Conservation (phyloP, 2,888 invertebrate genomes). For the Nebria brevicollis region DNA sequence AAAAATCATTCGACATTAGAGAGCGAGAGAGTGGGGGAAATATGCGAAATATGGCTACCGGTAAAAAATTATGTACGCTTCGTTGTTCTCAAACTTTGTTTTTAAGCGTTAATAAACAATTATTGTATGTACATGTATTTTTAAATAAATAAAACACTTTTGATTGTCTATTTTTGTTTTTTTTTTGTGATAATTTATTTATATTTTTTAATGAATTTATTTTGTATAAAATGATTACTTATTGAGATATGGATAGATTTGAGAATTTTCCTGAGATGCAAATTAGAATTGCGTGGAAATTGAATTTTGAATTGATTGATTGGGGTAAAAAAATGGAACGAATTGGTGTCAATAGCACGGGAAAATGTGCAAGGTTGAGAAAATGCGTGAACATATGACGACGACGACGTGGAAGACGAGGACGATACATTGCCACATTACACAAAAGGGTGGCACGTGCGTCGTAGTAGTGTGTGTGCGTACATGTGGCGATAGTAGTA, state of each 20-base stretch:
- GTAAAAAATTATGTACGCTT: slow-evolving; percentile 52
- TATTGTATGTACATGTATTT: not conserved
- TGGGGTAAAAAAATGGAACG: not conserved
- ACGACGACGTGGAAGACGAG: not conserved
- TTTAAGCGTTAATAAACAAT: not conserved
- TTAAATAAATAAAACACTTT: not conserved
- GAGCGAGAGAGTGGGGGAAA: slow-evolving; percentile 53
- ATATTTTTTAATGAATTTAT: too few species aligned
- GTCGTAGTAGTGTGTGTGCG: not conserved
- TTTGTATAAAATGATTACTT: too few species aligned
- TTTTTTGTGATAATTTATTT: too few species aligned
- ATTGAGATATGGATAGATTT: too few species aligned
- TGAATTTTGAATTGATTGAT: not conserved
- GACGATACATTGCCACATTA: not conserved
- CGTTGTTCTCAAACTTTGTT: not conserved
- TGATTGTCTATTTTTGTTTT: too few species aligned
- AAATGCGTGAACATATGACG: not conserved
- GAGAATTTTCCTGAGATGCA: not conserved
- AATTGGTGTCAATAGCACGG: not conserved
- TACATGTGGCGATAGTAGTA: not conserved
- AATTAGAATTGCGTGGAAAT: not conserved
- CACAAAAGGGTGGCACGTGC: not conserved
- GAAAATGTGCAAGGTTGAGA: not conserved
- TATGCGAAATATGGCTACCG: slow-evolving; percentile 57
- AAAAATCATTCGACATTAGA: slow-evolving; percentile 59